Conservation (phyloP, 2,113 vertebrate genomes). For the Hyperopisus bebe region DNA sequence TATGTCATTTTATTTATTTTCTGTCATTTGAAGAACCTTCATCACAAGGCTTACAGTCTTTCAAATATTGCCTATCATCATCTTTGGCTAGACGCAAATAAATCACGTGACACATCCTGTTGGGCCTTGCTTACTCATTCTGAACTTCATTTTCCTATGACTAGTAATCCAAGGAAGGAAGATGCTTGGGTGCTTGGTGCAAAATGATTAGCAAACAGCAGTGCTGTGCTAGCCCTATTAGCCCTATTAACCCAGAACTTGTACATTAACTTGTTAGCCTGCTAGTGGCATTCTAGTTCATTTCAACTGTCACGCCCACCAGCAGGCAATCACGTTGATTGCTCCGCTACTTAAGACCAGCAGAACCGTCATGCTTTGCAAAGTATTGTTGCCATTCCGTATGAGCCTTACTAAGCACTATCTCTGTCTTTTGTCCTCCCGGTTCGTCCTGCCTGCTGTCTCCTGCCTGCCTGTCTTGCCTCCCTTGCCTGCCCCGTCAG, state of each 20-base stretch:
- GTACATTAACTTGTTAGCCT: background rate
- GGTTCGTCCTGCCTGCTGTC: too few relatives aligned
- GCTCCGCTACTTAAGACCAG: too few relatives aligned
- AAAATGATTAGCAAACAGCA: background rate
- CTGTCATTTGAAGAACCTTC: background rate
- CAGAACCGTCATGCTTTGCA: too few relatives aligned
- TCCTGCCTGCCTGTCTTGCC: too few relatives aligned
- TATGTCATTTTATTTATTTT: background rate
- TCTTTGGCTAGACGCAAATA: background rate
- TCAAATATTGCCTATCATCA: background rate
- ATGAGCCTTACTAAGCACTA: too few relatives aligned
- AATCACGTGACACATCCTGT: too few relatives aligned
- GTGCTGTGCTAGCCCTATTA: background rate
- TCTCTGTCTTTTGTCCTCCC: too few relatives aligned
- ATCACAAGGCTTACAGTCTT: background rate
- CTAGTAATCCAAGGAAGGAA: background rate
- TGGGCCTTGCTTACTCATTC: background rate
- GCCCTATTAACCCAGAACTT: too few relatives aligned
- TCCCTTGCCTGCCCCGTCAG: too few relatives aligned
- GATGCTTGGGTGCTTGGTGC: too few relatives aligned
- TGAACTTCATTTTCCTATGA: background rate
- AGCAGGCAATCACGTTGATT: too few relatives aligned
- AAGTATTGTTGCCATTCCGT: too few relatives aligned
- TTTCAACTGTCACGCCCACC: background rate
- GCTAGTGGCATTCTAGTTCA: background rate